phyloP scores from a whole-genome alignment of 2,888 invertebrate species.

The Rotaria magnacalcarata region DNA sequence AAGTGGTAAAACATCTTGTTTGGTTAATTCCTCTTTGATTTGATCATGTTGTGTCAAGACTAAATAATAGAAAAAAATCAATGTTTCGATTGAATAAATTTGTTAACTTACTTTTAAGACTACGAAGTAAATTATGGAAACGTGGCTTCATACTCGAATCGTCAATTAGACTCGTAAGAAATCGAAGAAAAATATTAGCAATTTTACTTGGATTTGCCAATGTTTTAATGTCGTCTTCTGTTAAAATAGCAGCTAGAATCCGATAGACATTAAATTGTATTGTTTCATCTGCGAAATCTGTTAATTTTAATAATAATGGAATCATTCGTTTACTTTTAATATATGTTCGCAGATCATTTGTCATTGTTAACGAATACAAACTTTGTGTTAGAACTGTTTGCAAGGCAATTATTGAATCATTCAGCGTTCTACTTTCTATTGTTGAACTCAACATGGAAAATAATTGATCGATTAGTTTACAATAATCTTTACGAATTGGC shows the following conservation, averaged over 20 bases:
- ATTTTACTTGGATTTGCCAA: neutral
- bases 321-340: neutral
- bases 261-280: neutral
- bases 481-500: too few relatives aligned
- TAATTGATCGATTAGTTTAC: too few relatives aligned
- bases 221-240: neutral
- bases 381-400: too few relatives aligned
- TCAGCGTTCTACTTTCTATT: too few relatives aligned
- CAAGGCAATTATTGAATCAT: too few relatives aligned
- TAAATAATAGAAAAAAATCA: neutral
- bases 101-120: neutral
- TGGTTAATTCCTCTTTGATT: neutral
- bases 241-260: neutral
- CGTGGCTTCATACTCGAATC: neutral
- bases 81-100: too few relatives aligned
- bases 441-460: too few relatives aligned
- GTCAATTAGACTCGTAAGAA: neutral
- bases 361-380: neutral
- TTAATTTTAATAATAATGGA: neutral
- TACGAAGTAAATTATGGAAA: neutral
- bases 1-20: neutral
- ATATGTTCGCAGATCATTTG: neutral
- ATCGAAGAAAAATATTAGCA: neutral
- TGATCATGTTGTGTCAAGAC: constrained; percentile 2
- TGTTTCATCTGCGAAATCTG: neutral